These are phyloP conservation scores for Oryzias dopingdopingensis DNA, from an alignment of 2,797 vertebrate genomes.

Conservation along the genomic window DNA sequence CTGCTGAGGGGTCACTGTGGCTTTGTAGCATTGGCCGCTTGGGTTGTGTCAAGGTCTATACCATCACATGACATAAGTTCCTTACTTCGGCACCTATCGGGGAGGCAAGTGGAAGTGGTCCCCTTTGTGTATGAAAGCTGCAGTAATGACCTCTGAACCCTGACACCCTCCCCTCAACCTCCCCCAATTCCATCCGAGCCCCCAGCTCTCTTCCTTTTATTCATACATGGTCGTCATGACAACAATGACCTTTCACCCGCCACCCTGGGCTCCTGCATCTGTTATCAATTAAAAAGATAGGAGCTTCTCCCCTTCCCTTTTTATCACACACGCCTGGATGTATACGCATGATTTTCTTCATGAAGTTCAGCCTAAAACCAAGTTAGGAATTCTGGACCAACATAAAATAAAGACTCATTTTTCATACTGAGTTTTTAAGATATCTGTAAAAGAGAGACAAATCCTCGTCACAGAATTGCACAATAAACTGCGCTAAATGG, in stretches of 20 bases:
- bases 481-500: constrained; percentile 46
- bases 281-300: constrained; percentile 84
- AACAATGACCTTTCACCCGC: constrained; percentile 82
- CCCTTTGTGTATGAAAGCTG: constrained; percentile 80
- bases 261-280: constrained; percentile 80
- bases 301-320: constrained; percentile 49
- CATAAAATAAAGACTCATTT: neutral
- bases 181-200: constrained; percentile 59
- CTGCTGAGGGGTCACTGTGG: constrained; percentile 45
- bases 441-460: constrained; percentile 13
- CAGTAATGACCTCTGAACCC: constrained; percentile 79
- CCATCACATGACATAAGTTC: constrained; percentile 50
- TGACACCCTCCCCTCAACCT: constrained; percentile 54
- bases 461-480: constrained; percentile 18
- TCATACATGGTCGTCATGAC: constrained; percentile 75
- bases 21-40: constrained; percentile 53
- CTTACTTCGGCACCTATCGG: constrained; percentile 67
- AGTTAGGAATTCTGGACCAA: neutral
- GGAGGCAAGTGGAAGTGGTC: constrained; percentile 68
- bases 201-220: constrained; percentile 69
- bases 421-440: too few species aligned
- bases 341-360: constrained; percentile 26
- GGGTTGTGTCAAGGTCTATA: constrained; percentile 64
- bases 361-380: neutral
- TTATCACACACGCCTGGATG: constrained; percentile 15